Percentiles rank a stretch among this genome's conserved stretches.
Conservation (phyloP, 2,113 vertebrate species). For the Phocoena sinus region DNA sequence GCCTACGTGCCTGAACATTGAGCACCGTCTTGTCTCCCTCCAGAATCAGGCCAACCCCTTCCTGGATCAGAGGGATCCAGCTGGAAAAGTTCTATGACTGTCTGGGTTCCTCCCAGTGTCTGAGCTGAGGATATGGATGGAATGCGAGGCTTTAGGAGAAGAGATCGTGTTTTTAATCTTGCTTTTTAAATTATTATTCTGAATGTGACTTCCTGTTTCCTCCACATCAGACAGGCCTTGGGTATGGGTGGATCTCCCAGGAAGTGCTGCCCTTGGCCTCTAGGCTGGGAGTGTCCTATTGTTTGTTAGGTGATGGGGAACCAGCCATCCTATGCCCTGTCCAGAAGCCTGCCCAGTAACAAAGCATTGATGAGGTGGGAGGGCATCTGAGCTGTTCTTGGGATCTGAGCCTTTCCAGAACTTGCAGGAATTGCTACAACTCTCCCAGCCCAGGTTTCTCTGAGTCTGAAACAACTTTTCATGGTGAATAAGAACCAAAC, state of each 20-base stretch:
- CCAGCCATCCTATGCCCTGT: not conserved
- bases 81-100: not conserved
- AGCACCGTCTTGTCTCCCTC: not conserved
- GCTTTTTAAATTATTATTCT: not conserved
- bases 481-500: not conserved
- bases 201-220: conserved; percentile 25
- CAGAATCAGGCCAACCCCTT: not conserved
- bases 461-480: not conserved
- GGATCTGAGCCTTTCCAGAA: not conserved
- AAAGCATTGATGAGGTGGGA: not conserved
- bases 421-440: not conserved
- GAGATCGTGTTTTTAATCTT: not conserved
- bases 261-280: not conserved
- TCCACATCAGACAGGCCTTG: not conserved
- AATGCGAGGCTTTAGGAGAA: not conserved
- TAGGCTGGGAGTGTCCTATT: not conserved
- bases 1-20: not conserved
- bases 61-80: not conserved
- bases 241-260: not conserved
- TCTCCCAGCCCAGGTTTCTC: not conserved
- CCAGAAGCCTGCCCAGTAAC: not conserved
- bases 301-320: not conserved
- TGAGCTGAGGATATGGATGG: not conserved
- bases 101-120: not conserved
- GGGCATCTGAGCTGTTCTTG: not conserved